These are phyloP conservation scores for Erinaceus europaeus DNA, from an alignment of 2,113 vertebrate genomes.

Conservation along the genomic window DNA sequence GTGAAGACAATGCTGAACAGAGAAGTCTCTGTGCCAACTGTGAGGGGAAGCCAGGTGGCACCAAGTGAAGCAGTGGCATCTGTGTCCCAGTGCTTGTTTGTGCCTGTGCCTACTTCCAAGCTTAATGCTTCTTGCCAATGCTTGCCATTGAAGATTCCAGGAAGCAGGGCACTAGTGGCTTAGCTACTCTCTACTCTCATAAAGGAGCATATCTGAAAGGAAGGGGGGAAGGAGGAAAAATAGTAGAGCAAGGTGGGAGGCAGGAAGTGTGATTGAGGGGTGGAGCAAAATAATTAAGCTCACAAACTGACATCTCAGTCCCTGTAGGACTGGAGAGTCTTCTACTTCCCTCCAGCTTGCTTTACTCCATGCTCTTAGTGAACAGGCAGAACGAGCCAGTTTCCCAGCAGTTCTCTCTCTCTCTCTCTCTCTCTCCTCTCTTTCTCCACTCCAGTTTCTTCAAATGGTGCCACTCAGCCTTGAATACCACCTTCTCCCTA, in stretches of 20 bases:
- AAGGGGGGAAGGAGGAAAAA: background rate
- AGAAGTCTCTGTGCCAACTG: background rate
- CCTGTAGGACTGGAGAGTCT: background rate
- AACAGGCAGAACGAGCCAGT: background rate
- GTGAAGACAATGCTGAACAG: background rate
- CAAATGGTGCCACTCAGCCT: background rate
- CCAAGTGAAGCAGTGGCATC: background rate
- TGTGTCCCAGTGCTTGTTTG: background rate
- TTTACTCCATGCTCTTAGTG: background rate
- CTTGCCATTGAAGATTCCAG: background rate
- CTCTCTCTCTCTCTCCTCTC: too few relatives aligned
- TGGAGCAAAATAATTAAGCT: background rate
- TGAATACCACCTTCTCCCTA: background rate
- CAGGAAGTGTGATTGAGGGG: background rate
- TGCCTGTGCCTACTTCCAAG: conserved; percentile 12
- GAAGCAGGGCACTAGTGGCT: background rate
- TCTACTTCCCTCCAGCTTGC: background rate
- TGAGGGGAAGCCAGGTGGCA: background rate
- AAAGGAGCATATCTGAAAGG: background rate
- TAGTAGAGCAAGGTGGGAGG: background rate
- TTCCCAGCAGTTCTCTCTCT: background rate
- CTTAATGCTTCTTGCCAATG: background rate
- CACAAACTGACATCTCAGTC: background rate
- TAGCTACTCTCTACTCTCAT: background rate
- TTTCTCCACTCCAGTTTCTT: background rate